Evolutionary conservation across 2,888 invertebrate species (phyloP).

Genomic region (Nephrotoma guestfalica): DNA sequence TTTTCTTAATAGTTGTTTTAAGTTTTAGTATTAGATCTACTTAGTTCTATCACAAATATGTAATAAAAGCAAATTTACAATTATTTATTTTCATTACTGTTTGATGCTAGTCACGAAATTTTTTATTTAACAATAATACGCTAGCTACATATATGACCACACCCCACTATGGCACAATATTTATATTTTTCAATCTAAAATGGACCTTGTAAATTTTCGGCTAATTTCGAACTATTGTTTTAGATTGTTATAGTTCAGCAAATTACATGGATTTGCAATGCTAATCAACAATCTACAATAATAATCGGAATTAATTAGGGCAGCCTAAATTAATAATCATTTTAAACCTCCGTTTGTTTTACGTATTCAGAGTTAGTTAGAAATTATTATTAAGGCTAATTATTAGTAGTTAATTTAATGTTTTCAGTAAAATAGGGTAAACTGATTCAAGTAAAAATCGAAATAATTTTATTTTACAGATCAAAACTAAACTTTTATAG

Average conservation of each 20-base stretch:
- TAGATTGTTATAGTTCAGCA: background rate
- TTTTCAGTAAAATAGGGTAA: too few species aligned
- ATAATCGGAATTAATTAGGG: too few species aligned
- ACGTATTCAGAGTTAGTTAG: too few species aligned
- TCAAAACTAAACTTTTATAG: too few species aligned
- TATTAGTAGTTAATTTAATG: too few species aligned
- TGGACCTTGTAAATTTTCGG: background rate
- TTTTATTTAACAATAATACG: background rate
- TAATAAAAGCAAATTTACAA: background rate
- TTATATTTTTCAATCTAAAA: background rate
- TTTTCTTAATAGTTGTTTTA: slow-evolving; percentile 11
- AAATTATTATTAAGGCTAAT: too few species aligned
- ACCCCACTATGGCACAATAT: background rate
- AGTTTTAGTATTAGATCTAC: background rate
- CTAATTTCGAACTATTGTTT: background rate
- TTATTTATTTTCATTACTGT: background rate
- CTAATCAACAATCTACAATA: too few species aligned
- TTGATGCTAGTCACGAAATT: background rate
- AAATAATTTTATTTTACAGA: too few species aligned
- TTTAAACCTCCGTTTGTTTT: too few species aligned
- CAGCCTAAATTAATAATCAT: too few species aligned
- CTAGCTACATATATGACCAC: background rate
- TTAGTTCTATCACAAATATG: background rate
- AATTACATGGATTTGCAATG: too few species aligned
- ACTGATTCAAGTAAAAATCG: too few species aligned